A percentile compares a stretch with the other conserved stretches of the same genome.
Conservation (phyloP, 2,113 vertebrate species). For the Phodopus roborovskii region DNA sequence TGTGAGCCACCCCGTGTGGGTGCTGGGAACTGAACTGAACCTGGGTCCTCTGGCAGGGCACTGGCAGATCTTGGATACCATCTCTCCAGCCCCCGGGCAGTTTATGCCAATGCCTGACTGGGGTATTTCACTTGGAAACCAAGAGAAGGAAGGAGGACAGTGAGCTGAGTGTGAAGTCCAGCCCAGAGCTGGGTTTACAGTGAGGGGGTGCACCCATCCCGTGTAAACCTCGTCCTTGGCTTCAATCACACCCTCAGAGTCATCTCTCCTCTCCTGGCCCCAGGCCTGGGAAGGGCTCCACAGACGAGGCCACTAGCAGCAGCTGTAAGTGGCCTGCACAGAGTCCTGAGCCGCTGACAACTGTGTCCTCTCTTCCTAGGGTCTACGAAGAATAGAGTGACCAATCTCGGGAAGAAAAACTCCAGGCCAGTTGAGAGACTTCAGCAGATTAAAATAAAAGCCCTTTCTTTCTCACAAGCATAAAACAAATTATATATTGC, state of each 20-base stretch:
- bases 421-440: constrained; percentile 70
- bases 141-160: neutral
- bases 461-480: constrained; percentile 84
- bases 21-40: neutral
- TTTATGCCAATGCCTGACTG: neutral
- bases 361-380: constrained; percentile 78
- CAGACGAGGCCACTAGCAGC: neutral
- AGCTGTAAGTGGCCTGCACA: neutral
- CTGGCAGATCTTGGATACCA: neutral
- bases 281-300: neutral
- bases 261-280: neutral
- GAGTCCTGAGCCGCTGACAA: neutral
- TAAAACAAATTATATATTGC: constrained; percentile 86
- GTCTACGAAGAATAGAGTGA: constrained; percentile 88
- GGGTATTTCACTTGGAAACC: neutral
- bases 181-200: neutral
- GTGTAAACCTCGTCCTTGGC: neutral
- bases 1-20: neutral
- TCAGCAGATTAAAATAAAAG: constrained; percentile 78
- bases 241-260: neutral
- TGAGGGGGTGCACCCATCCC: neutral
- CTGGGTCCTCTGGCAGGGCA: neutral
- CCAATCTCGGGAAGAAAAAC: constrained; percentile 22
- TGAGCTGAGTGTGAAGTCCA: neutral
- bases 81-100: too few relatives aligned